Conservation (phyloP, 2,113 vertebrate genomes). For the Perognathus longimembris region DNA sequence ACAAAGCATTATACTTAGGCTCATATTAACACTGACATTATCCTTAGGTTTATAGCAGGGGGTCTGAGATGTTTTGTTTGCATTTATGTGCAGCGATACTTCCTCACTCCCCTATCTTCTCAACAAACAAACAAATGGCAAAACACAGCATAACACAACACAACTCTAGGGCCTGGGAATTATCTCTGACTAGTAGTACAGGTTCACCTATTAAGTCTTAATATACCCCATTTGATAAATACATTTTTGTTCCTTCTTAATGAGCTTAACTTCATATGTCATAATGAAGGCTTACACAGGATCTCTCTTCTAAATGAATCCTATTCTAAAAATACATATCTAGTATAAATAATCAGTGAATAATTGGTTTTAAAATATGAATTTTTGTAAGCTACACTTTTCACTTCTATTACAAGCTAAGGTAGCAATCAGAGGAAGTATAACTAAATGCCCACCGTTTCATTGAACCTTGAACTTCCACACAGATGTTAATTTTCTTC, state of each 20-base stretch:
- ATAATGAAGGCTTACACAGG: not conserved
- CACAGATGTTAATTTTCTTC: not conserved
- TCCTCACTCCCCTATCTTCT: not conserved
- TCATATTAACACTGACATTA: not conserved
- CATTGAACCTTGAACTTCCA: constrained; percentile 8
- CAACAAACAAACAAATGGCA: not conserved
- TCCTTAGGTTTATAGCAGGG: not conserved
- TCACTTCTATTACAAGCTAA: not conserved
- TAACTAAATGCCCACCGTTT: not conserved
- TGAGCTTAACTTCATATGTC: not conserved
- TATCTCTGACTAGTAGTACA: not conserved
- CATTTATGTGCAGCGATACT: not conserved
- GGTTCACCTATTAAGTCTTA: not conserved
- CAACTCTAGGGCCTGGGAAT: not conserved
- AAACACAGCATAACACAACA: not conserved
- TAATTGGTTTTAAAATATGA: constrained; percentile 29
- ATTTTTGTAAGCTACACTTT: constrained; percentile 40
- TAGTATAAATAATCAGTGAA: constrained; percentile 10
- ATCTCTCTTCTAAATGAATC: constrained; percentile 18
- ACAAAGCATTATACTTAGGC: not conserved
- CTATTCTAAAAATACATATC: not conserved
- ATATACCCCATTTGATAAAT: not conserved
- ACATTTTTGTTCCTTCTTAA: constrained; percentile 18
- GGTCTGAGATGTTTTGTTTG: not conserved
- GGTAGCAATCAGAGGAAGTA: not conserved